These are phyloP conservation scores for Chaetops frenatus DNA, from an alignment of 2,113 vertebrate species.

Conservation along the genomic window DNA sequence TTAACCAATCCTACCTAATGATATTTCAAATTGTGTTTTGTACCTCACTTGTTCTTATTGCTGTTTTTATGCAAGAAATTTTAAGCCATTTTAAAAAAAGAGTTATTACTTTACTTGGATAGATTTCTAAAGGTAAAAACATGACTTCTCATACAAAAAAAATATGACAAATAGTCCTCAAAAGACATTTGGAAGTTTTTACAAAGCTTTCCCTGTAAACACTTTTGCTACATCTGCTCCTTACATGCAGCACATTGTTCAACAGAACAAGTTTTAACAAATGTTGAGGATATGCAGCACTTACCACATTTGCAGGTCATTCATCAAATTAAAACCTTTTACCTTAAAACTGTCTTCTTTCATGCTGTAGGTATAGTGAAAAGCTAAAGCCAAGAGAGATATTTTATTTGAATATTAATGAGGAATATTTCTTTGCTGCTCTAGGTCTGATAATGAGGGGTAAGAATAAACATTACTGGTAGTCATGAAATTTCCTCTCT, in stretches of 20 bases:
- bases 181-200: not conserved
- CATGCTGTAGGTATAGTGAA: not conserved
- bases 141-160: not conserved
- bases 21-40: not conserved
- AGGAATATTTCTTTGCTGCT: not conserved
- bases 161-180: not conserved
- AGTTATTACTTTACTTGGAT: not conserved
- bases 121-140: not conserved
- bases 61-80: not conserved
- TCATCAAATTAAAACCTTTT: not conserved
- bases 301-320: not conserved
- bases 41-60: not conserved
- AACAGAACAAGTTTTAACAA: not conserved
- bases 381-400: not conserved
- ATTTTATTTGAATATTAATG: not conserved
- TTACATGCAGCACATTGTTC: not conserved
- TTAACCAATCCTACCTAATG: not conserved
- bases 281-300: not conserved
- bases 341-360: not conserved
- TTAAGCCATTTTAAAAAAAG: not conserved
- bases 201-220: not conserved
- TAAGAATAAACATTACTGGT: not conserved
- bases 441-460: not conserved
- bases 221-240: not conserved
- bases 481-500: not conserved